A percentile compares a stretch with the other conserved stretches of the same genome.
Evolutionary conservation across 1,140 invertebrate species (phyloP).

Genomic region (Zeugodacus cucurbitae): DNA sequence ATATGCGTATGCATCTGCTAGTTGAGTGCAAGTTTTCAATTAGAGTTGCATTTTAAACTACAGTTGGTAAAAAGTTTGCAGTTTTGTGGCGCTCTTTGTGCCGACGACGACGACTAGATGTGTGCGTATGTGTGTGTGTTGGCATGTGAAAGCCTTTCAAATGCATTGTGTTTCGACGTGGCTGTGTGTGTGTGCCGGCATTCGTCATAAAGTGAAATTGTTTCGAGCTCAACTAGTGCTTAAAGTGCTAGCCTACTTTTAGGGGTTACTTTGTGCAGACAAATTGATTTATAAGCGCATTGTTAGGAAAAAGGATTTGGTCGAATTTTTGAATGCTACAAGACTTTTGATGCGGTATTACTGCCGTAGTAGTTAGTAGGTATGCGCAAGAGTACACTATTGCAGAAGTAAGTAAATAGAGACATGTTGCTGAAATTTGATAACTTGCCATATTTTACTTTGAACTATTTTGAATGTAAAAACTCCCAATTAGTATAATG

Average conservation of each 20-base stretch:
- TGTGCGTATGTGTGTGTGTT: neutral
- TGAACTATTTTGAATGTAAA: too few species aligned
- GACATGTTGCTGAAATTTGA: too few species aligned
- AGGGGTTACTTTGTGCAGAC: neutral
- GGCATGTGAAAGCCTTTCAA: neutral
- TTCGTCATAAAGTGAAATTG: neutral
- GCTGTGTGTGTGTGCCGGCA: neutral
- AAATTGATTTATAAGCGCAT: neutral
- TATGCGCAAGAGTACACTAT: neutral
- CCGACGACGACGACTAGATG: neutral
- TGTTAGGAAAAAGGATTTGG: conserved; percentile 7
- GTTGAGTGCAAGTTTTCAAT: neutral
- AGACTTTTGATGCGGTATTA: neutral
- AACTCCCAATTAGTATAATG: too few species aligned
- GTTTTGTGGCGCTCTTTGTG: conserved; percentile 6
- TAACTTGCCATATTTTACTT: too few species aligned
- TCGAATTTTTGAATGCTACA: neutral
- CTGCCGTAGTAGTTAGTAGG: neutral
- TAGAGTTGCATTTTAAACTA: conserved; percentile 12
- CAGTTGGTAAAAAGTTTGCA: neutral
- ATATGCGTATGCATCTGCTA: neutral
- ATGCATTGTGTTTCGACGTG: neutral
- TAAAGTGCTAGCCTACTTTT: neutral
- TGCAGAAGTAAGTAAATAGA: too few species aligned
- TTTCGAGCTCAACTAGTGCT: neutral